A percentile compares a stretch with the other conserved stretches of the same genome.
Evolutionary conservation across 2,888 invertebrate genomes (phyloP).

Genomic region (Clusia tigrina): DNA sequence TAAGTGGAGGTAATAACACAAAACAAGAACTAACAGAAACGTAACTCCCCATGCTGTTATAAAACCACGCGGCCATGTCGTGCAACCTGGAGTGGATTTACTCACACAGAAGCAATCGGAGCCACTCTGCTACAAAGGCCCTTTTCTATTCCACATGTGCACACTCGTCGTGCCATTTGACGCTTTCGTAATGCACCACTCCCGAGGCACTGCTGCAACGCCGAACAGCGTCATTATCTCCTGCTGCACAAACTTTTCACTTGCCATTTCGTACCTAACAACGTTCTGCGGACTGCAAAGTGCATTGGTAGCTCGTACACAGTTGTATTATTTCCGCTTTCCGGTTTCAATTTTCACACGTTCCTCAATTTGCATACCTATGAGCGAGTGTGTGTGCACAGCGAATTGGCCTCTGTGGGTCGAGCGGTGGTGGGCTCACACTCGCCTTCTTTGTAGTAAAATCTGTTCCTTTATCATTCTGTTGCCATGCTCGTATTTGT

Average conservation of each 20-base stretch:
- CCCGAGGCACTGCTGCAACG: background rate
- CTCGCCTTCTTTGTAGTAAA: background rate
- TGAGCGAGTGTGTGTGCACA: background rate
- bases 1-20: no score
- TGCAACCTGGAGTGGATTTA: no score
- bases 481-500: conserved; percentile 2
- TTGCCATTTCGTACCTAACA: no score
- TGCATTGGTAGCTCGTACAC: background rate
- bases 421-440: background rate
- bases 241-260: background rate
- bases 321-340: background rate
- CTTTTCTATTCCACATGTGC: no score
- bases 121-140: no score
- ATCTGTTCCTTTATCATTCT: conserved; percentile 1
- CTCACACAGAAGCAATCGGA: no score
- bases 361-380: background rate
- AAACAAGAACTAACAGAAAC: no score
- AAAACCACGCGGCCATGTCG: no score
- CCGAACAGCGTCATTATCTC: background rate
- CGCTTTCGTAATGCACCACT: no score
- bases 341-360: background rate
- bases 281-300: no score
- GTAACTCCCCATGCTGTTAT: no score
- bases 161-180: no score
- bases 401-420: background rate